Evolutionary conservation across 2,888 invertebrate genomes (phyloP).

Genomic region (Oscheius sp.): DNA sequence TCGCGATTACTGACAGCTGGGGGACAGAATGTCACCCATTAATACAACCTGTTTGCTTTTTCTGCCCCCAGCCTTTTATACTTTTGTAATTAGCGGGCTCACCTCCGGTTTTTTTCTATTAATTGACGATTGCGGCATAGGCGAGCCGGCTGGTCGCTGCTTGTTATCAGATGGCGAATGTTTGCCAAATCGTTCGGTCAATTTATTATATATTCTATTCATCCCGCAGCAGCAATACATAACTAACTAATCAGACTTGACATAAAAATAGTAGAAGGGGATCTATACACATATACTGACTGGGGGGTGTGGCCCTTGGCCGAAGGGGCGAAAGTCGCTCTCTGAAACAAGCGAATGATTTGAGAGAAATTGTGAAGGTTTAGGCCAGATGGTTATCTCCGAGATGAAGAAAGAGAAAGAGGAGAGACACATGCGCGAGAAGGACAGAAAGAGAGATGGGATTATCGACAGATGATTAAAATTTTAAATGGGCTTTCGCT

Average conservation of each 20-base stretch:
- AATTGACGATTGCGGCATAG: conserved; percentile 26
- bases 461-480: conserved; percentile 26
- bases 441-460: not conserved
- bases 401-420: conserved; percentile 6
- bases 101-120: conserved; percentile 34
- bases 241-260: conserved; percentile 21
- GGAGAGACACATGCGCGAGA: too few species aligned
- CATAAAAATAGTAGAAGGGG: not conserved
- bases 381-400: conserved; percentile 28
- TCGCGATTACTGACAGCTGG: too few species aligned
- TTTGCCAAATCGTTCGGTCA: conserved; percentile 38
- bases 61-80: not conserved
- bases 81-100: not conserved
- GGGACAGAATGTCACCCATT: not conserved
- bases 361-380: conserved; percentile 9
- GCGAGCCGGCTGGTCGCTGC: conserved; percentile 25
- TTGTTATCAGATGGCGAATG: conserved; percentile 31
- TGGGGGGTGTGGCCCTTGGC: conserved; percentile 29
- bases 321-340: conserved; percentile 29
- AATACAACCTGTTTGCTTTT: conserved; percentile 4
- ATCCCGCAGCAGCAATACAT: conserved; percentile 38
- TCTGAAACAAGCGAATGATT: conserved; percentile 4
- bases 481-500: conserved; percentile 20
- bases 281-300: conserved; percentile 17
- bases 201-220: conserved; percentile 35